Base-by-base conservation (phyloP, 2,113 vertebrate genomes). In the Lepus timidus region DNA sequence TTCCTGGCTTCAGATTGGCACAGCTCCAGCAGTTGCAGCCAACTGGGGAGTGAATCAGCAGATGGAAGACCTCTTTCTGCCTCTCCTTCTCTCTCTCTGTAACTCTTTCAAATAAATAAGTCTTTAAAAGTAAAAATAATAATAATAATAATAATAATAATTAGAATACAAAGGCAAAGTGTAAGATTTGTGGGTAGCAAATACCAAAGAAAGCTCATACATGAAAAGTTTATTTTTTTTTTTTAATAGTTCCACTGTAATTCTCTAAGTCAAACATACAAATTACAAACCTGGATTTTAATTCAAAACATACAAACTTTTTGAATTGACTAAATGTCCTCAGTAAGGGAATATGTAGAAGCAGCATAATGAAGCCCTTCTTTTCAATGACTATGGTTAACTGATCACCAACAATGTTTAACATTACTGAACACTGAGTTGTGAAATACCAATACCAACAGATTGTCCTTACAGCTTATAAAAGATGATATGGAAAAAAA, bases 341-440 rank as follows among this genome's bases (percentile, higher is more conserved):
- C 27, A 88, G 51, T 61, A 95, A 62, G 33, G 89, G 65, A 95
- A 93, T 93, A 94, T 82, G 85, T 83, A 96, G 75, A 84, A 94
- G 93, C 17, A 93, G 58, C 0, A 17, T 61, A 85, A 94, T 74
- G 36, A 82, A 96, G 55, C 91, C 49, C 7, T 23, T 85, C 36
- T 80, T 33, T 88, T 92, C 80, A 92, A 8, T 9, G 70, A 95
- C 62, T 61, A 83, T 58, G 70, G 33, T 29, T 27, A 95, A 17
- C 36, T 95, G 62, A 58, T 95, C 93, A 96, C 62, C 85, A 87
- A 95, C 96, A 97, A 93, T 36, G 61, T 79, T 27, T n/a, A 6
- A 74, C 44, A 36, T 88, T 91, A 95, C 75, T 62, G 89, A 95
- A 19, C n/a, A 96, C 22, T 70, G 49, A 62, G 3, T 31, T 96